Conservation (phyloP, 2,113 vertebrate genomes). For the Pogona vitticeps region DNA sequence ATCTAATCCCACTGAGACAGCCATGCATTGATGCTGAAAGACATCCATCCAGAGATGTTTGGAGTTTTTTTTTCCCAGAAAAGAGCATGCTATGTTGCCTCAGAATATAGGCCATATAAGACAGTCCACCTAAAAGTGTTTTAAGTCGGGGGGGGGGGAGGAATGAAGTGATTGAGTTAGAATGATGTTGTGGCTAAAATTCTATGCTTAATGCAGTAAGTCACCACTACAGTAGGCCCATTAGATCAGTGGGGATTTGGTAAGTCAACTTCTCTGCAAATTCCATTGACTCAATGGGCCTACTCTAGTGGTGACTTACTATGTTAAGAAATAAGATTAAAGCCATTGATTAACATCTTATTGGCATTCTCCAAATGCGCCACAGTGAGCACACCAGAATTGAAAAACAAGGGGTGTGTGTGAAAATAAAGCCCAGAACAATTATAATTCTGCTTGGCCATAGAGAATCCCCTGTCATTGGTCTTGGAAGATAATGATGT, state of each 20-base stretch:
- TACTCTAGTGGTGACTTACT: conserved; percentile 7
- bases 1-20: not conserved
- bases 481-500: conserved; percentile 52
- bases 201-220: no score
- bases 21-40: not conserved
- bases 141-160: conserved; percentile 23
- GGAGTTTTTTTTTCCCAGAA: not conserved
- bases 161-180: conserved; percentile 38
- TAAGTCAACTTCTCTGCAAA: not conserved
- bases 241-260: no score
- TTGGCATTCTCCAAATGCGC: conserved; percentile 55
- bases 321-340: no score
- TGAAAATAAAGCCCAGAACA: conserved; percentile 54
- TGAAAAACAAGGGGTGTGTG: conserved; percentile 33
- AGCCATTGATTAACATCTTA: conserved; percentile 21
- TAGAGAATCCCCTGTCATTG: conserved; percentile 60
- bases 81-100: not conserved
- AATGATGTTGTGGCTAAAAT: not conserved
- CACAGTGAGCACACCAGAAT: conserved; percentile 44
- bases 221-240: no score
- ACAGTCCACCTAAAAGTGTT: not conserved
- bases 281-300: no score
- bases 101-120: not conserved
- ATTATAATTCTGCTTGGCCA: conserved; percentile 57
- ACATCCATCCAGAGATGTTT: not conserved